Evolutionary conservation across 2,888 invertebrate genomes (phyloP), one percentile per base, ranked within the genome.

Genomic region (Zele albiditarsus): DNA sequence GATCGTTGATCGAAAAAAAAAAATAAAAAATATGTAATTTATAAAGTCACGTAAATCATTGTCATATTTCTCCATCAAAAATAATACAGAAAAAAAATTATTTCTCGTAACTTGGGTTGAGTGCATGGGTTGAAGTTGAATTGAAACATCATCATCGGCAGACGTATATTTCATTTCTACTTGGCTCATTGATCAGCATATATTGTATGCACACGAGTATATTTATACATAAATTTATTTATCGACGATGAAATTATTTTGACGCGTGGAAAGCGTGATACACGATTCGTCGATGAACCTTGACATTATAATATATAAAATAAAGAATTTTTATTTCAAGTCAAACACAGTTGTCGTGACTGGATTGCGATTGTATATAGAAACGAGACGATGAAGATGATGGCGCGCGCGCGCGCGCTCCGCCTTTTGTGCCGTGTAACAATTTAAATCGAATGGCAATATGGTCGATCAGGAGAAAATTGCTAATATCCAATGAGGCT

Each of bases 201-300:
- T 14, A 46, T 46, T 46, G 42, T 14, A 42, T 58, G 60, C 27
- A 46, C 16, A 46, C n/a, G 14, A 25, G n/a, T 31, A 62, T 14
- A 28, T n/a, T 62, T 14, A 28, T 28, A 14, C 3, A 62, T 62
- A 16, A 16, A 62, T n/a, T 62, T 28, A 16, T 27, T 28, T 62
- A 62, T 28, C 8, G 31, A 49, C 27, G 23, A 57, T 31, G 23
- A 31, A 14, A 33, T 72, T 46, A 49, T 63, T 72, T 49, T 49
- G 31, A 46, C 62, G 71, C 71, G 65, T 65, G 65, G 63, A 72
- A 72, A 72, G 63, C 71, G 71, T 72, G 71, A 65, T 72, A 72
- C 71, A 72, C 71, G 71, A 72, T 65, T 65, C 53, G 65, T 72
- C 63, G 46, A 49, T 72, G 71, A 72, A 72, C 71, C 71, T 72